Percentiles rank a stretch among this genome's conserved stretches.
Evolutionary conservation across 2,113 vertebrate genomes (phyloP).

Genomic region (Gambusia affinis): DNA sequence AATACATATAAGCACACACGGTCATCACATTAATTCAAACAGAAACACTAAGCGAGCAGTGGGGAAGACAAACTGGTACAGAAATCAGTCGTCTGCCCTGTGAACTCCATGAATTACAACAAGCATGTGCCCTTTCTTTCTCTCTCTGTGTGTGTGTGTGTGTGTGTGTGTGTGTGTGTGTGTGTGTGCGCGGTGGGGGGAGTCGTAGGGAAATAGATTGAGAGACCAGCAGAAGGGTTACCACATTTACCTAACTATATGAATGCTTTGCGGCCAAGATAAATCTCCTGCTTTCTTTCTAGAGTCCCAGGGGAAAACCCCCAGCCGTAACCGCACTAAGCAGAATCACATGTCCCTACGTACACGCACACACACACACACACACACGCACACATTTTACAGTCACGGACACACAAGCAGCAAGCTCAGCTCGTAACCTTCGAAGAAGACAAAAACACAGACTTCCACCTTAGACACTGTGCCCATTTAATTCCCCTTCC

Average conservation of each 20-base stretch:
- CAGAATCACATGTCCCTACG: constrained; percentile 71
- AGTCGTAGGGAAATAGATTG: neutral
- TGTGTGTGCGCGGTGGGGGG: constrained; percentile 4
- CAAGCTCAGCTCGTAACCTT: constrained; percentile 27
- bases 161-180: constrained; percentile 7
- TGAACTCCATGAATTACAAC: constrained; percentile 56
- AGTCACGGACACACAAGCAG: neutral
- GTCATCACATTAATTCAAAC: constrained; percentile 62
- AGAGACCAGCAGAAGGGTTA: constrained; percentile 53
- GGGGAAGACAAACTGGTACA: constrained; percentile 59
- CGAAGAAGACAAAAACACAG: constrained; percentile 27
- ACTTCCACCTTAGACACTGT: constrained; percentile 34
- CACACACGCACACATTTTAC: constrained; percentile 28
- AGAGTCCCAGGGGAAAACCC: constrained; percentile 61
- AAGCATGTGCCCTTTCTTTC: constrained; percentile 2
- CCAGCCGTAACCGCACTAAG: constrained; percentile 59
- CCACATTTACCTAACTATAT: constrained; percentile 63
- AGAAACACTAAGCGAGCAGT: constrained; percentile 49
- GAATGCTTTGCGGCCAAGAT: constrained; percentile 67
- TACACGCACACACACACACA: constrained; percentile 29
- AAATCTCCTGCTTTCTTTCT: constrained; percentile 60
- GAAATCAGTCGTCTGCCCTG: constrained; percentile 44
- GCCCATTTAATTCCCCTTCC: constrained; percentile 40
- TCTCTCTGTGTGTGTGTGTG: neutral
- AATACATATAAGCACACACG: constrained; percentile 60